Conservation (phyloP, 2,888 invertebrate genomes). For the Eueremaeus valkanovi region DNA sequence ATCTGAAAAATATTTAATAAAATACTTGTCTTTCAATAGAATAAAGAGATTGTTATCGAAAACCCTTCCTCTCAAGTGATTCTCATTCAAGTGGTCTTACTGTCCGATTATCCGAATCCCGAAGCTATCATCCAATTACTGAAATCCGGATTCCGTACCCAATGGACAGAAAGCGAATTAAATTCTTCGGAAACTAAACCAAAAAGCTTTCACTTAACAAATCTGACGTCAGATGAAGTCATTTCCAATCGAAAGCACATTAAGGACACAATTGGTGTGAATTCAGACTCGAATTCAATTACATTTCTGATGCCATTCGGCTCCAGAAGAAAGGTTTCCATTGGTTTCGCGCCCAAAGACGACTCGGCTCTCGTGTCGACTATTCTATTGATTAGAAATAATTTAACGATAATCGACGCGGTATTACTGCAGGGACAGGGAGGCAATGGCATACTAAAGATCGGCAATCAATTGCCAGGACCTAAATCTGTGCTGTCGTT, state of each 20-base stretch:
- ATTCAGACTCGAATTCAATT: constrained; percentile 57
- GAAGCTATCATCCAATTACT: constrained; percentile 53
- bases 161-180: constrained; percentile 39
- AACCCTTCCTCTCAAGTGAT: constrained; percentile 69
- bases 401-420: constrained; percentile 84
- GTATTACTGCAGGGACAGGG: constrained; percentile 77
- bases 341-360: constrained; percentile 57
- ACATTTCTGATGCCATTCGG: constrained; percentile 61
- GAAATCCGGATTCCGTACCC: constrained; percentile 40
- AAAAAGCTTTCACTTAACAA: constrained; percentile 31
- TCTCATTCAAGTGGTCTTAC: constrained; percentile 68
- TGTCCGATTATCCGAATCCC: constrained; percentile 65
- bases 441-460: constrained; percentile 77
- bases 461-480: constrained; percentile 77
- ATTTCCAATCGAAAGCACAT: constrained; percentile 52
- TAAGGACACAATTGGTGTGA: constrained; percentile 53
- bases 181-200: constrained; percentile 33
- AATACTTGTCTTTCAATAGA: constrained; percentile 48
- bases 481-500: constrained; percentile 35
- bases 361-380: constrained; percentile 48
- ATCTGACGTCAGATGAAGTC: not conserved
- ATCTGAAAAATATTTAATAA: constrained; percentile 33
- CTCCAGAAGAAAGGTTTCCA: constrained; percentile 54
- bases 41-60: constrained; percentile 63
- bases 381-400: constrained; percentile 63